These are phyloP conservation scores for Coregonus ussuriensis DNA, from an alignment of 2,797 vertebrate genomes.

Conservation along the genomic window DNA sequence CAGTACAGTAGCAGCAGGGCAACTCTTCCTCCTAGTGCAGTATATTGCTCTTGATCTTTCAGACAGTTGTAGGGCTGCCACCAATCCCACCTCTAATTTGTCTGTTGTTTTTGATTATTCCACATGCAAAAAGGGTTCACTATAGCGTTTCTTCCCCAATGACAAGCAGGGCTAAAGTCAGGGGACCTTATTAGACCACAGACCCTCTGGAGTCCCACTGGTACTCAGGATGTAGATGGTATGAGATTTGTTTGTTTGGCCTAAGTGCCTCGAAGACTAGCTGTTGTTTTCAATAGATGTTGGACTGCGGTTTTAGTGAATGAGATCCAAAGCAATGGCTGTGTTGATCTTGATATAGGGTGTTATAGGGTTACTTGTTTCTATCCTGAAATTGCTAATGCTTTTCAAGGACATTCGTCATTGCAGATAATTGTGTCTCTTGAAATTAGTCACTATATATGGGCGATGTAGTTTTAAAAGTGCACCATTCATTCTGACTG, in stretches of 20 bases:
- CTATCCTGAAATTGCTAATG: constrained; percentile 21
- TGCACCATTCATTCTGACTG: constrained; percentile 58
- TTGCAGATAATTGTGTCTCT: constrained; percentile 49
- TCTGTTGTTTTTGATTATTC: constrained; percentile 33
- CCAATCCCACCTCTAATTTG: neutral
- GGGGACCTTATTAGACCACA: constrained; percentile 28
- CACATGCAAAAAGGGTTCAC: constrained; percentile 27
- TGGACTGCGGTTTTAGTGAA: constrained; percentile 27
- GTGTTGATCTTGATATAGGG: neutral
- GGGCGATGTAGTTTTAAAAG: constrained; percentile 59
- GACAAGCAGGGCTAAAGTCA: constrained; percentile 22
- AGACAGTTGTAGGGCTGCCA: constrained; percentile 1
- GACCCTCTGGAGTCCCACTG: constrained; percentile 31
- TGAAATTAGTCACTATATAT: constrained; percentile 44
- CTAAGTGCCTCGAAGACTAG: too few species aligned
- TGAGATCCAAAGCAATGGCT: constrained; percentile 31
- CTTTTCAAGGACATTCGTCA: constrained; percentile 24
- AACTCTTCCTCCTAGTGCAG: constrained; percentile 27
- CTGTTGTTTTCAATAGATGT: constrained; percentile 33
- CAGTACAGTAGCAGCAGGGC: constrained; percentile 3
- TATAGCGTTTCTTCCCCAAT: constrained; percentile 34
- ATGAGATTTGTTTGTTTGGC: constrained; percentile 33
- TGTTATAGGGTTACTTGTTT: neutral
- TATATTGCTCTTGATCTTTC: constrained; percentile 21
- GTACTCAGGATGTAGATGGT: constrained; percentile 43